phyloP scores from a whole-genome alignment of 1,140 invertebrate species.

The Lamellibrachia luymesi region DNA sequence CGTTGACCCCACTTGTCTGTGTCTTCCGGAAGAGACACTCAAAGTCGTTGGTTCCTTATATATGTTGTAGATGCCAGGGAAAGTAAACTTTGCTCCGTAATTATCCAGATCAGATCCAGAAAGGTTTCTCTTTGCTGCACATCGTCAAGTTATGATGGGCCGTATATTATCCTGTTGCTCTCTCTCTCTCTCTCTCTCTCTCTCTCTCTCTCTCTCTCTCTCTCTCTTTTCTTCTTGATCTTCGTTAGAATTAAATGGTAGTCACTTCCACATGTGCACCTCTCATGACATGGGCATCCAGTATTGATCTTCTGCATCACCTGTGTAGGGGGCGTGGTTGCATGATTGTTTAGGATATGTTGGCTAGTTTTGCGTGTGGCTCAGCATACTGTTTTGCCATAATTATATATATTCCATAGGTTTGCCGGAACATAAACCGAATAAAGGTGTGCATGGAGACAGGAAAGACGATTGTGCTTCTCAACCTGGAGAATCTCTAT shows the following conservation, averaged over 20 bases:
- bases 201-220: neutral
- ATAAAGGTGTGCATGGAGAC: conserved; percentile 57
- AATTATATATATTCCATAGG: conserved; percentile 31
- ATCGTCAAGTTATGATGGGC: no score
- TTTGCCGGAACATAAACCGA: conserved; percentile 53
- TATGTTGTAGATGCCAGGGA: no score
- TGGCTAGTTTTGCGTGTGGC: neutral
- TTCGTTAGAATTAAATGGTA: neutral
- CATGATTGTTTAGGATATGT: neutral
- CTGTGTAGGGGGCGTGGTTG: neutral
- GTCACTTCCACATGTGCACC: no score
- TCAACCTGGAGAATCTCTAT: conserved; percentile 53
- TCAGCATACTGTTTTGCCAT: neutral
- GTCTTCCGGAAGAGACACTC: no score
- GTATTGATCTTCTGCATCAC: no score
- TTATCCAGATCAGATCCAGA: no score
- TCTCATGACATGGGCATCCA: no score
- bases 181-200: neutral
- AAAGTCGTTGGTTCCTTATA: no score
- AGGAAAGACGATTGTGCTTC: conserved; percentile 49
- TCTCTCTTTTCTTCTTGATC: neutral
- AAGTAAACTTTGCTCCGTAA: no score
- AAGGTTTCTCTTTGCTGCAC: no score
- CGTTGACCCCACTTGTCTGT: no score
- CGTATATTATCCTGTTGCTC: neutral